phyloP scores from a whole-genome alignment of 92 coral and sea anemone species.

The Phenganax subtilis region DNA sequence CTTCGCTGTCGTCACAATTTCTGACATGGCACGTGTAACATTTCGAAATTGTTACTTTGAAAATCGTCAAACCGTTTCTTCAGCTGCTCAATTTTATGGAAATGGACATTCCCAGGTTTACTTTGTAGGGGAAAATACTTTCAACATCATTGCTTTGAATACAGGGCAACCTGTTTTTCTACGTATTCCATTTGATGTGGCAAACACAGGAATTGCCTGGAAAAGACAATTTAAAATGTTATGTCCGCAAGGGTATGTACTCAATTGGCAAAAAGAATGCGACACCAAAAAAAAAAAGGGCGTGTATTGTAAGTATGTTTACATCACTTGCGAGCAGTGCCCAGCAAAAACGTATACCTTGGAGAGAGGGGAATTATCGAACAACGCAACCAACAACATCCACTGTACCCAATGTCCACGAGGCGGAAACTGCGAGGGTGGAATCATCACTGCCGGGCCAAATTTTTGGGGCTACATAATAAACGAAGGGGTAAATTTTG shows the following conservation, averaged over 20 bases:
- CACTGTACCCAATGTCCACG: conserved; percentile 13
- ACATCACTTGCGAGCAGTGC: conserved; percentile 13
- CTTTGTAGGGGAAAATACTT: neutral
- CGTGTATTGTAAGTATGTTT: neutral
- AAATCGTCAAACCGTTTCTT: conserved; percentile 5
- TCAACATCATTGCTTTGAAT: neutral
- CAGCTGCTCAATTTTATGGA: conserved; percentile 5
- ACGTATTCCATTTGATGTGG: neutral
- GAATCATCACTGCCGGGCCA: conserved; percentile 11
- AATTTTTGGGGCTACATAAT: conserved; percentile 29
- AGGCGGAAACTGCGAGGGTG: conserved; percentile 9
- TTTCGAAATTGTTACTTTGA: conserved; percentile 20
- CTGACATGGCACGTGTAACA: neutral
- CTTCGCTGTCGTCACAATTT: neutral
- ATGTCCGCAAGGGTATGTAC: conserved; percentile 26
- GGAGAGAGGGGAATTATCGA: neutral
- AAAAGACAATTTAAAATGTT: neutral
- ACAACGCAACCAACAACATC: neutral
- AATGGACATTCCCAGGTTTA: neutral
- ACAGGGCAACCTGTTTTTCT: neutral
- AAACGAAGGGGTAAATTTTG: neutral
- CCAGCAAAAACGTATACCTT: conserved; percentile 20
- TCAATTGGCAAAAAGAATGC: neutral
- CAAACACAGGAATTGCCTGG: neutral
- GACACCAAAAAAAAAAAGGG: neutral